Conservation (phyloP, 2,888 invertebrate genomes). For the Tethea ocularis region DNA sequence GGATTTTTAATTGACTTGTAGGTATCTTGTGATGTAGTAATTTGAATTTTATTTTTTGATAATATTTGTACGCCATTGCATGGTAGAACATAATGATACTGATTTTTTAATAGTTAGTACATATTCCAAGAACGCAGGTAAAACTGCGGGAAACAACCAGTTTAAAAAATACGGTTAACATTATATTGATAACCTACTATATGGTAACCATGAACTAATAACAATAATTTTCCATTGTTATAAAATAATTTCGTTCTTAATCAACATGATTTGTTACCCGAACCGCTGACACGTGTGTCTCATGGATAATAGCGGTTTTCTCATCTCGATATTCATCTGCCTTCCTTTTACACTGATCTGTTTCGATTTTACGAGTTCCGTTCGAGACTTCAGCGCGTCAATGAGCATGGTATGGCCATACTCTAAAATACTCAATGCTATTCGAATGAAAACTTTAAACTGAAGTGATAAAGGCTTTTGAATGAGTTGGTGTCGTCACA, state of each 20-base stretch:
- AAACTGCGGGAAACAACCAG: too few species aligned
- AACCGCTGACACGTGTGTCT: slow-evolving; percentile 43
- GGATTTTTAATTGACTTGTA: too few species aligned
- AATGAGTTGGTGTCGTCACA: slow-evolving; percentile 31
- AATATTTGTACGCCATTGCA: too few species aligned
- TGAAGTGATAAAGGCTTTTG: slow-evolving; percentile 23
- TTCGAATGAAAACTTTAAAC: slow-evolving; percentile 44
- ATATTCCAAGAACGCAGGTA: too few species aligned
- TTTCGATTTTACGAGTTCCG: slow-evolving; percentile 76
- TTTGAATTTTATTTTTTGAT: too few species aligned
- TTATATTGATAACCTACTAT: too few species aligned
- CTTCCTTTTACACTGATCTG: slow-evolving; percentile 72
- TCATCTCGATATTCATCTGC: slow-evolving; percentile 77
- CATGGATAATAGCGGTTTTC: slow-evolving; percentile 67
- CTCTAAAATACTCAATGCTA: slow-evolving; percentile 38
- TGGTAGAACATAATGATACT: too few species aligned
- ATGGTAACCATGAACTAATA: background rate
- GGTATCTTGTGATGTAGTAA: too few species aligned
- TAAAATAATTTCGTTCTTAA: slow-evolving; percentile 25
- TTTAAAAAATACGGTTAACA: too few species aligned
- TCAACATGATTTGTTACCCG: slow-evolving; percentile 23
- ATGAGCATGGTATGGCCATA: slow-evolving; percentile 58
- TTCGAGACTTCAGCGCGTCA: slow-evolving; percentile 61
- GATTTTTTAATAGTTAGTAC: too few species aligned
- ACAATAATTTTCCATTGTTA: background rate